Percentiles rank a stretch among this genome's conserved stretches.
phyloP scores from a whole-genome alignment of 2,797 vertebrate species.

The Notolepis coatsorum region DNA sequence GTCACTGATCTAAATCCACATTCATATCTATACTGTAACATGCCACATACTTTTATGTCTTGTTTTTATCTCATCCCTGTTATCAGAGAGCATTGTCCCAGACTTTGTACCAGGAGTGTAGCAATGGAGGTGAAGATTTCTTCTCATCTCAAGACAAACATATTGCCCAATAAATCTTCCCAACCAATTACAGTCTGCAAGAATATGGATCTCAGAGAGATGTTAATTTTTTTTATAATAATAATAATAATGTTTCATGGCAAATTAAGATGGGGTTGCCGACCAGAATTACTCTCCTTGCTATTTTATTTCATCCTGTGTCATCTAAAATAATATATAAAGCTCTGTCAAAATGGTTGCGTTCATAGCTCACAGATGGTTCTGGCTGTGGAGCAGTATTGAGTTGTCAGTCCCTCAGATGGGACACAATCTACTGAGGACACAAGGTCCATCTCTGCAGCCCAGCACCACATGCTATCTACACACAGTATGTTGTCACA shows the following conservation, averaged over 20 bases:
- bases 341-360: slow-evolving; percentile 13
- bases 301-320: slow-evolving; percentile 21
- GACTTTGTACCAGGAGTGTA: slow-evolving; percentile 54
- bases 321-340: slow-evolving; percentile 23
- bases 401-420: background rate
- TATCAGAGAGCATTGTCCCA: slow-evolving; percentile 36
- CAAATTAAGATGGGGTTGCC: background rate
- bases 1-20: slow-evolving; percentile 26
- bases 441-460: background rate
- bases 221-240: too few relatives aligned
- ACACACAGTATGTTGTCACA: too few relatives aligned
- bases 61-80: background rate
- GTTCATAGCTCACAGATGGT: background rate
- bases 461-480: background rate
- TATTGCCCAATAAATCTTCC: slow-evolving; percentile 58
- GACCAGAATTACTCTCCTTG: slow-evolving; percentile 5
- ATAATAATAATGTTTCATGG: too few relatives aligned
- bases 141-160: slow-evolving; percentile 23
- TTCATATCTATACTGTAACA: slow-evolving; percentile 1
- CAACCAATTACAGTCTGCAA: slow-evolving; percentile 52
- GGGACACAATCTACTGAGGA: background rate
- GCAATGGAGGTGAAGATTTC: slow-evolving; percentile 47
- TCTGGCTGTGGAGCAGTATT: background rate
- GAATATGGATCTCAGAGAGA: slow-evolving; percentile 8
- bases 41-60: slow-evolving; percentile 33